These are phyloP conservation scores for Platalea minor DNA, from an alignment of 2,797 vertebrate genomes.

Conservation along the genomic window DNA sequence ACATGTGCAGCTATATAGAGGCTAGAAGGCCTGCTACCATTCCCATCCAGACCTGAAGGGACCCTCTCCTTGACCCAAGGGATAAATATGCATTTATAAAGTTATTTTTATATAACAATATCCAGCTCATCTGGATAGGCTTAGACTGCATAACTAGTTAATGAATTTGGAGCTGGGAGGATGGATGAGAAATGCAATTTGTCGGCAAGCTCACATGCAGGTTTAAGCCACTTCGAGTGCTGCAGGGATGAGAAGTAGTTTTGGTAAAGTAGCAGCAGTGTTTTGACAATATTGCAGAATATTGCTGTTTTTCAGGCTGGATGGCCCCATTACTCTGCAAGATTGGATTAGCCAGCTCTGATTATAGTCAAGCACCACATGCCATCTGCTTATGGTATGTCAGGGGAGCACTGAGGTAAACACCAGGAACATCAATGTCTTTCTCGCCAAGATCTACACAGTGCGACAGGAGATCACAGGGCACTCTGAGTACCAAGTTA, in stretches of 20 bases:
- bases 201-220: neutral
- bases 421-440: neutral
- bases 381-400: no score
- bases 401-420: neutral
- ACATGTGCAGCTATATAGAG: rapidly evolving
- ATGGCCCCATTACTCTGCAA: neutral
- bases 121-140: neutral
- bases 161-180: neutral
- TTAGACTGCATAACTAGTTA: neutral
- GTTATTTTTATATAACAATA: neutral
- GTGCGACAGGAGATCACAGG: neutral
- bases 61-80: neutral
- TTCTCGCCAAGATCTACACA: neutral
- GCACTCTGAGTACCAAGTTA: neutral
- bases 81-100: neutral
- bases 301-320: neutral
- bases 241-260: neutral
- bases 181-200: neutral
- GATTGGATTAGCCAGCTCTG: neutral
- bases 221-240: neutral
- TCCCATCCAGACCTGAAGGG: neutral
- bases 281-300: neutral
- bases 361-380: neutral
- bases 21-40: neutral
- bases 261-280: neutral